Conservation (phyloP, 2,113 vertebrate genomes). For the Lepus europaeus region DNA sequence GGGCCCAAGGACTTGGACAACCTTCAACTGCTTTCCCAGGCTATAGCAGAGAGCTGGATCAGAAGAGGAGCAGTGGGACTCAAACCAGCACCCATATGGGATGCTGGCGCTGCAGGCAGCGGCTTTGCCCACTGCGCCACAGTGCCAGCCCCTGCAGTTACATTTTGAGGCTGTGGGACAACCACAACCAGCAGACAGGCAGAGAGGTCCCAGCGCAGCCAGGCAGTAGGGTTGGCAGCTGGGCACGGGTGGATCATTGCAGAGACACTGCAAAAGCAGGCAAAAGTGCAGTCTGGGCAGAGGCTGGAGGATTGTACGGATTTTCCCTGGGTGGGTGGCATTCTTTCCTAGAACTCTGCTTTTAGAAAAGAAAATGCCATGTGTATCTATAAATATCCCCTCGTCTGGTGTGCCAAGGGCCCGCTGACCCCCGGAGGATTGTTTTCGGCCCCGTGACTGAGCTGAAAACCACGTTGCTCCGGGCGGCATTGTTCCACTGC, state of each 20-base stretch:
- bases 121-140: too few species aligned
- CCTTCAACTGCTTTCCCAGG: too few species aligned
- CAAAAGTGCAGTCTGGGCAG: background rate
- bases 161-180: background rate
- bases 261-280: background rate
- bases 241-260: background rate
- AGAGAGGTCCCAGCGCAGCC: background rate
- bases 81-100: too few species aligned
- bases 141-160: background rate
- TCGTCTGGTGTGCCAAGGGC: conserved; percentile 20
- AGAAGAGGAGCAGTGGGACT: too few species aligned
- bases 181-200: background rate
- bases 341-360: conserved; percentile 13
- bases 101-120: too few species aligned
- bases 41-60: too few species aligned
- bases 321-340: background rate
- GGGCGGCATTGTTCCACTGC: conserved; percentile 63
- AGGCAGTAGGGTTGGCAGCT: background rate
- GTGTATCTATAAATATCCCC: conserved; percentile 67
- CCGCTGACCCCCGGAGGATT: conserved; percentile 60
- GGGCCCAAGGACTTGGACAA: too few species aligned
- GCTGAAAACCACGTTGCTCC: conserved; percentile 45
- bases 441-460: conserved; percentile 66
- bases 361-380: conserved; percentile 38
- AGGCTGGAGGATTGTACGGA: background rate